phyloP scores from a whole-genome alignment of 35 echinoderm and acorn worm species.

The Apostichopus japonicus region DNA sequence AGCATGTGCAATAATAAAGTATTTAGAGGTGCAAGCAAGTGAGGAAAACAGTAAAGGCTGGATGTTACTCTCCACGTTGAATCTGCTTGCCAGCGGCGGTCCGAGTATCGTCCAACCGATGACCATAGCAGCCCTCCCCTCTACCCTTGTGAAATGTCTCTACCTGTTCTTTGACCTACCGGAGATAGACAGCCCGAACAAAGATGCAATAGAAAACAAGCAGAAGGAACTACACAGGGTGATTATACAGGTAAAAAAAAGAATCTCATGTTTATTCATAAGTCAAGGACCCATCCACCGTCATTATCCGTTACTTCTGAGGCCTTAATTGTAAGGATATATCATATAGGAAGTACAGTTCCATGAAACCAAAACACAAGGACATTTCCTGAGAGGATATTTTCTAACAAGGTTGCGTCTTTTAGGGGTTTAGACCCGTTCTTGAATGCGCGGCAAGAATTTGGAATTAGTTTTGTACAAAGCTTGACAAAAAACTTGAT shows the following conservation, averaged over 20 bases:
- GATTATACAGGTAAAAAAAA: conserved; percentile 71
- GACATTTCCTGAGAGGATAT: no score
- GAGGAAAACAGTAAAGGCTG: conserved; percentile 95
- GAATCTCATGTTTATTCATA: no score
- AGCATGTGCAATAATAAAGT: conserved; percentile 92
- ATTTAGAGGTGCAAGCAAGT: conserved; percentile 87
- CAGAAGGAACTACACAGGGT: conserved; percentile 75
- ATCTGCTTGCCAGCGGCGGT: conserved; percentile 84
- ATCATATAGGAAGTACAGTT: no score
- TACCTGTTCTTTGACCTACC: conserved; percentile 98
- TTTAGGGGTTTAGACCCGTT: background rate
- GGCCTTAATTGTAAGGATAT: no score
- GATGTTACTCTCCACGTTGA: conserved; percentile 93
- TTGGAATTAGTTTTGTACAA: no score
- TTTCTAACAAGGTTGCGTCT: no score
- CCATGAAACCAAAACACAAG: no score
- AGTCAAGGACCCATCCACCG: no score
- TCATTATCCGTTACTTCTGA: no score
- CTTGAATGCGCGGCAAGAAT: no score
- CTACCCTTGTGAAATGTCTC: conserved; percentile 98
- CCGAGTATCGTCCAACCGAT: conserved; percentile 93
- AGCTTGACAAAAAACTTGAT: no score
- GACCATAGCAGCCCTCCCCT: conserved; percentile 91
- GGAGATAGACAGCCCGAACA: conserved; percentile 49
- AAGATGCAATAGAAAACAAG: conserved; percentile 26